Base-by-base conservation (phyloP, 2,113 vertebrate species). In the Gorilla gorilla region DNA sequence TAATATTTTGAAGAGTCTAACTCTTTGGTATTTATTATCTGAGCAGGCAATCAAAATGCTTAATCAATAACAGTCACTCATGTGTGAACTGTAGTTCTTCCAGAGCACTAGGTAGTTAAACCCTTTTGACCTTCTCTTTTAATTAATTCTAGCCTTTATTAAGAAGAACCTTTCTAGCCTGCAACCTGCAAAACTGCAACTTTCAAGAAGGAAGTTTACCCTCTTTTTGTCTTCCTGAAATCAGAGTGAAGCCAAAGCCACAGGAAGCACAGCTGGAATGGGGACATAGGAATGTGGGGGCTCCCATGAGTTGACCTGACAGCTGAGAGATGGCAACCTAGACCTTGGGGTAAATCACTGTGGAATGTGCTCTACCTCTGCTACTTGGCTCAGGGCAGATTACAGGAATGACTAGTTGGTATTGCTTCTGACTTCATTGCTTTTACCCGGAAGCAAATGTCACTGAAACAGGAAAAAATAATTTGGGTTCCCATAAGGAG, bases 1-100 rank as follows among this genome's bases (percentile, higher is more conserved):
- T 94, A 95, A 79, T 98, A 97, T 97, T 97, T 97, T 90, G 80
- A 94, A 59, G 75, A 84, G 59, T 92, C 92, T 85, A 64, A 88
- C 55, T 88, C 32, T 68, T 96, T 86, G 68, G 73, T 81, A 97
- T 93, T 55, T 88, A 97, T 66, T 93, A 30, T 89, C 43, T n/a
- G 90, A 50, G 50, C 16, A 27, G n/a, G 14, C 84, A 70, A 82
- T 81, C 35, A 27, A 94, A 94, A 89, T n/a, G 23, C 73, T 93
- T 79, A 79, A 96, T 98, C 96, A n/a, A 91, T 95, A 95, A 25
- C 57, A 73, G 72, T 97, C 93, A 90, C 11, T 96, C 90, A 82
- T 75, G 78, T 64, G 40, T 55, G 17, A 43, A 3, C 3, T n/a
- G 5, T 13, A 92, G 59, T 92, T 45, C 45, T 89, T 82, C 32